Conservation (phyloP, 2,888 invertebrate genomes). For the Nemotelus nigrinus region DNA sequence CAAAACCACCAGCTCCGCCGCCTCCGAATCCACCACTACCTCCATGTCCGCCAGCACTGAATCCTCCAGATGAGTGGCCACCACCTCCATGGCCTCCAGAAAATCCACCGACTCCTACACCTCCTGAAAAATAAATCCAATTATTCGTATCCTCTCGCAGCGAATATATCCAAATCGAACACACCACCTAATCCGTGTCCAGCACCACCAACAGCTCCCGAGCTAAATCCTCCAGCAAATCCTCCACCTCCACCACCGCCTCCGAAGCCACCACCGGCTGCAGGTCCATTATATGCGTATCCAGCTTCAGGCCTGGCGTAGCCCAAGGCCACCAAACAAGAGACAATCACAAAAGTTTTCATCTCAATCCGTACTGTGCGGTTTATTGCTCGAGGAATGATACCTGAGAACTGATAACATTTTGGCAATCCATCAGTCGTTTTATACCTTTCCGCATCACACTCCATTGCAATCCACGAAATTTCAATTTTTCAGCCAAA, state of each 20-base stretch:
- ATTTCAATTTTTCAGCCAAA: slow-evolving; percentile 25
- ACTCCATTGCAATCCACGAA: slow-evolving; percentile 12
- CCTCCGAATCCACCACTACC: slow-evolving; percentile 29
- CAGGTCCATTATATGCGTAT: slow-evolving; percentile 55
- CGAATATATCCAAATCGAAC: slow-evolving; percentile 51
- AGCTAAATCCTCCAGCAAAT: slow-evolving; percentile 60
- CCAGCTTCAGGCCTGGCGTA: slow-evolving; percentile 53
- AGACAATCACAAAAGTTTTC: slow-evolving; percentile 51
- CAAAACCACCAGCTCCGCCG: neutral
- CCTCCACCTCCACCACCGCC: slow-evolving; percentile 61
- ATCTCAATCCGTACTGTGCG: slow-evolving; percentile 25
- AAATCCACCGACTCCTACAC: slow-evolving; percentile 10
- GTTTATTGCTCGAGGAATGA: slow-evolving; percentile 36
- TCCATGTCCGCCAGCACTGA: slow-evolving; percentile 50
- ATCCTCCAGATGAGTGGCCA: neutral
- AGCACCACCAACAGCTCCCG: slow-evolving; percentile 59
- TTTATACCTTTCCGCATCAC: slow-evolving; percentile 40
- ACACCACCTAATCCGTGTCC: slow-evolving; percentile 53
- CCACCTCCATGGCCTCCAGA: slow-evolving; percentile 31
- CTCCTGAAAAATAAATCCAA: slow-evolving; percentile 40
- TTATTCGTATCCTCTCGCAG: slow-evolving; percentile 22
- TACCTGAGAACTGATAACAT: slow-evolving; percentile 46
- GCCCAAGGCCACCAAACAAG: slow-evolving; percentile 51
- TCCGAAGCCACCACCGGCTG: slow-evolving; percentile 52
- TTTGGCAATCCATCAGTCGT: slow-evolving; percentile 39